Percentiles rank a stretch among this genome's conserved stretches.
Evolutionary conservation across 2,113 vertebrate species (phyloP).

Genomic region (Sigmodon hispidus): DNA sequence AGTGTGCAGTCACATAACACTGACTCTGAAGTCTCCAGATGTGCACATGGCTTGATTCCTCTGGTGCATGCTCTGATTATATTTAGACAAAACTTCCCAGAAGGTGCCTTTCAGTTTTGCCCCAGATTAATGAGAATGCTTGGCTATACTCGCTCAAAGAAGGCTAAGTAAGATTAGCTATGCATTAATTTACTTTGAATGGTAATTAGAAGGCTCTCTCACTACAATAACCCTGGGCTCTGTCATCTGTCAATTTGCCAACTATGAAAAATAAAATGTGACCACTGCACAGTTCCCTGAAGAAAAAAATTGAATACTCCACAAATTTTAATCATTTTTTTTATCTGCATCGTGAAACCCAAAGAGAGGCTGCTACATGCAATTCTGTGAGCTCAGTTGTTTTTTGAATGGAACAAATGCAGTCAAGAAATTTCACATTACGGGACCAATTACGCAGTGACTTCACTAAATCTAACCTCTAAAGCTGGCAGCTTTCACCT

Average conservation of each 20-base stretch:
- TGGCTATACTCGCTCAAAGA: slow-evolving; percentile 41
- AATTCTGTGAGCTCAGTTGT: slow-evolving; percentile 61
- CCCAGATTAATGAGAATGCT: slow-evolving; percentile 58
- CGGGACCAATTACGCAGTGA: slow-evolving; percentile 58
- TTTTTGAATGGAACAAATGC: slow-evolving; percentile 66
- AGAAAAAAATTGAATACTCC: slow-evolving; percentile 52
- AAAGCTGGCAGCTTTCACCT: slow-evolving; percentile 42
- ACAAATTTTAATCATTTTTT: slow-evolving; percentile 67
- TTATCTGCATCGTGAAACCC: slow-evolving; percentile 43
- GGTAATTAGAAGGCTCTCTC: slow-evolving; percentile 42
- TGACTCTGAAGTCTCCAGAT: slow-evolving; percentile 32
- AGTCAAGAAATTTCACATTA: slow-evolving; percentile 49
- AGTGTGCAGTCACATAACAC: slow-evolving; percentile 32
- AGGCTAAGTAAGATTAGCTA: slow-evolving; percentile 28
- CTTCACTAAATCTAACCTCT: slow-evolving; percentile 42
- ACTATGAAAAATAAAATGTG: slow-evolving; percentile 48
- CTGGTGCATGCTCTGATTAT: slow-evolving; percentile 59
- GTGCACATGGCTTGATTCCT: slow-evolving; percentile 46
- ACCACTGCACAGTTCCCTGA: background rate
- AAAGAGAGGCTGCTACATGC: background rate
- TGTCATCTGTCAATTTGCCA: slow-evolving; percentile 62
- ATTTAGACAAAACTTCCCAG: slow-evolving; percentile 61
- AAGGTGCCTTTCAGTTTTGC: slow-evolving; percentile 66
- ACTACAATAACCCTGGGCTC: background rate
- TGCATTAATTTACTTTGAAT: slow-evolving; percentile 37